Evolutionary conservation across 2,797 vertebrate species (phyloP).

Genomic region (Rhinogobio ventralis): DNA sequence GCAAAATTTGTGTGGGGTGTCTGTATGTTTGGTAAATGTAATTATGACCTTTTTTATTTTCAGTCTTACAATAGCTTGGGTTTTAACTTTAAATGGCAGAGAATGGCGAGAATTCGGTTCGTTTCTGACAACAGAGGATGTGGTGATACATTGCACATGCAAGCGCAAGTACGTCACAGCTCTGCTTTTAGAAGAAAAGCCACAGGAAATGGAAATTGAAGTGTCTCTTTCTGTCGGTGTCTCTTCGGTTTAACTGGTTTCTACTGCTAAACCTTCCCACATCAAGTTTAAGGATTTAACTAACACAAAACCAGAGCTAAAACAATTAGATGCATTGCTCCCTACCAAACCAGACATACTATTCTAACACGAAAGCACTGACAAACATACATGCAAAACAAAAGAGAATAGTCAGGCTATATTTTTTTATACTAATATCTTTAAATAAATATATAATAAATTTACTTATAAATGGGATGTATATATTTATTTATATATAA

Average conservation of each 20-base stretch:
- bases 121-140: slow-evolving; percentile 74
- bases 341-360: background rate
- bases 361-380: background rate
- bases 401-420: background rate
- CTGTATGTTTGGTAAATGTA: slow-evolving; percentile 13
- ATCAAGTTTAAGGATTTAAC: slow-evolving; percentile 23
- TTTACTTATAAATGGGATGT: background rate
- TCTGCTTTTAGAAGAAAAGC: slow-evolving; percentile 74
- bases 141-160: slow-evolving; percentile 68
- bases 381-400: background rate
- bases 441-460: background rate
- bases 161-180: slow-evolving; percentile 30
- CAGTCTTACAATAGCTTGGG: slow-evolving; percentile 22
- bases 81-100: slow-evolving; percentile 53
- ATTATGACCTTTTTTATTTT: slow-evolving; percentile 25
- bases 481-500: background rate
- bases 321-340: background rate
- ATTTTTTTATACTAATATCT: background rate
- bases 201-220: slow-evolving; percentile 80
- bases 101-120: slow-evolving; percentile 55
- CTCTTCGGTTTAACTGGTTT: slow-evolving; percentile 32
- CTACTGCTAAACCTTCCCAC: slow-evolving; percentile 17
- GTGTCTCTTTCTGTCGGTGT: slow-evolving; percentile 23
- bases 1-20: slow-evolving; percentile 27
- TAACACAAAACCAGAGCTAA: background rate